phyloP scores from a whole-genome alignment of 2,888 invertebrate species.

The Lypha dubia region DNA sequence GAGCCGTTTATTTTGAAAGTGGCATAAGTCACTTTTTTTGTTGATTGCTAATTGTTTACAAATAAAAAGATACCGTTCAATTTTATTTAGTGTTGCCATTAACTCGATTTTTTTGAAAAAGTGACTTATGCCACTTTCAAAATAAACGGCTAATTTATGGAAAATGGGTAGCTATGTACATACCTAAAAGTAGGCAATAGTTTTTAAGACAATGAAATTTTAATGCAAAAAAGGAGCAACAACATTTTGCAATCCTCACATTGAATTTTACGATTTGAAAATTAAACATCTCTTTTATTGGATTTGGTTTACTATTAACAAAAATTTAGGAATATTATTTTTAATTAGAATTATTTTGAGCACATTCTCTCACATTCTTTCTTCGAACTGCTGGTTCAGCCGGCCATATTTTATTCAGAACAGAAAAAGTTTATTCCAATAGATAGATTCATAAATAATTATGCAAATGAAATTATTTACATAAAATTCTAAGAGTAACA shows the following conservation, averaged over 20 bases:
- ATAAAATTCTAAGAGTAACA: constrained; percentile 11
- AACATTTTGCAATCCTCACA: not conserved
- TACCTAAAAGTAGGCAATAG: constrained; percentile 8
- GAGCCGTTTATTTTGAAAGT: too few species aligned
- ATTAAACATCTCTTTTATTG: not conserved
- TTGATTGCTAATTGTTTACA: too few species aligned
- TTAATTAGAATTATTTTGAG: not conserved
- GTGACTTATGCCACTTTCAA: too few species aligned
- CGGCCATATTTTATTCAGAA: constrained; percentile 18
- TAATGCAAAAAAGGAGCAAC: not conserved
- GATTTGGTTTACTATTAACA: not conserved
- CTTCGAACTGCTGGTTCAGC: not conserved
- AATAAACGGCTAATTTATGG: too few species aligned
- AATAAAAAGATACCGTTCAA: too few species aligned
- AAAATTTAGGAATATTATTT: not conserved
- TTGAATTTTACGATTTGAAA: not conserved
- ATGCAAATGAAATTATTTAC: constrained; percentile 64
- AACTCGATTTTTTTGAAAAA: too few species aligned
- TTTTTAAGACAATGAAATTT: constrained; percentile 19
- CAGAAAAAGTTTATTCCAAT: constrained; percentile 38
- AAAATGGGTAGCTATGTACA: not conserved
- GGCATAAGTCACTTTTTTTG: too few species aligned
- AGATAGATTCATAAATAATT: constrained; percentile 70
- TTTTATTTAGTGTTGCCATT: too few species aligned
- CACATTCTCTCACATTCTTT: not conserved